These are phyloP conservation scores for Cantharis rustica DNA, from an alignment of 2,888 invertebrate genomes.

Conservation along the genomic window DNA sequence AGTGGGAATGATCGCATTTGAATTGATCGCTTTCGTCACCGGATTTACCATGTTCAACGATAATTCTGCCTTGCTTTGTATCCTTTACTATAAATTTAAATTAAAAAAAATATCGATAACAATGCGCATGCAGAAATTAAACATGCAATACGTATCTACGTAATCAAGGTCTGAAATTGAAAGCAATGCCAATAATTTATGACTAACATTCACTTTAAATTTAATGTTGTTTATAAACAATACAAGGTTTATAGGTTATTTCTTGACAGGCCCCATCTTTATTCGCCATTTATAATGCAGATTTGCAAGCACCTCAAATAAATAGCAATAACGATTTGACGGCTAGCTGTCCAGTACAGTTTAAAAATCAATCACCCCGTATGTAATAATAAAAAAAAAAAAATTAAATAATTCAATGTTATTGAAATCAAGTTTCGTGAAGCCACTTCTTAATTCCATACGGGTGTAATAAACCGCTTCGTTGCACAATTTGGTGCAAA, in stretches of 20 bases:
- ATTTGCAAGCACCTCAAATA: background rate
- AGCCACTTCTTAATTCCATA: background rate
- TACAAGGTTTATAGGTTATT: background rate
- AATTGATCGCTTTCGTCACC: conserved; percentile 70
- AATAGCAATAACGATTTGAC: background rate
- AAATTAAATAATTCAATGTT: background rate
- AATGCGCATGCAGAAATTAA: background rate
- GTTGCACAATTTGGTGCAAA: background rate
- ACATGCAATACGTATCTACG: background rate
- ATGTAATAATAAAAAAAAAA: background rate
- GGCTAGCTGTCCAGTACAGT: background rate
- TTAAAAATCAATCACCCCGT: background rate
- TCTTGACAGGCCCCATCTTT: background rate
- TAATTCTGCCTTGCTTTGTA: conserved; percentile 71
- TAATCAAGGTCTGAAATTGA: background rate
- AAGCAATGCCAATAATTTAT: background rate
- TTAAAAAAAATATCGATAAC: no score
- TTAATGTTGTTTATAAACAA: background rate
- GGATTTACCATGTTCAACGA: conserved; percentile 77
- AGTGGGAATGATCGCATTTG: conserved; percentile 64
- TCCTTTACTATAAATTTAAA: conserved; percentile 60
- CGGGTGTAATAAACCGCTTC: background rate
- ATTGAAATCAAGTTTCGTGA: background rate
- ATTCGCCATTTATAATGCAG: background rate
- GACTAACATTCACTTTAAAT: background rate